Conservation (phyloP, 1,140 invertebrate species). For the Trichoplusia ni region DNA sequence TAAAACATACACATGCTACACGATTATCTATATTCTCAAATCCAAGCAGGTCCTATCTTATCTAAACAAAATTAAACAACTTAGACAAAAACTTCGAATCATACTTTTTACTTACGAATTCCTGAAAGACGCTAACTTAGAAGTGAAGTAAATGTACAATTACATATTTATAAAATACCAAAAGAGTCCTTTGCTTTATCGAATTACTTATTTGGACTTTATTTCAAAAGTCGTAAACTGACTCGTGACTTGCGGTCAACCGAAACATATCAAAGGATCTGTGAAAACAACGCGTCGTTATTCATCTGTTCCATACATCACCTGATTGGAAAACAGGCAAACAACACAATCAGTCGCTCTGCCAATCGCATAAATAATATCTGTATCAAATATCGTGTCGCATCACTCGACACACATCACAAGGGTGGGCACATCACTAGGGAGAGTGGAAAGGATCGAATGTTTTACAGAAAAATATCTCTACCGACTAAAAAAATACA, state of each 20-base stretch:
- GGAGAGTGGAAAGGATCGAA: background rate
- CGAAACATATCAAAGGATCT: slow-evolving; percentile 3
- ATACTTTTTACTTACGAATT: too few relatives aligned
- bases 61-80: too few relatives aligned
- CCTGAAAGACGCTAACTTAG: too few relatives aligned
- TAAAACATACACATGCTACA: too few relatives aligned
- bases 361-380: slow-evolving; percentile 6
- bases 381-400: slow-evolving; percentile 10
- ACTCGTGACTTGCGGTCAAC: background rate
- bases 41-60: too few relatives aligned
- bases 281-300: slow-evolving; percentile 18
- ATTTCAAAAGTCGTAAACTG: too few relatives aligned
- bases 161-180: too few relatives aligned
- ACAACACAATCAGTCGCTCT: slow-evolving; percentile 18
- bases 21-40: too few relatives aligned
- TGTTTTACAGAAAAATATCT: background rate
- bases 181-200: too few relatives aligned
- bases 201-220: too few relatives aligned
- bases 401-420: background rate
- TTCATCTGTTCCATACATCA: slow-evolving; percentile 24
- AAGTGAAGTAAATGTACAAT: too few relatives aligned
- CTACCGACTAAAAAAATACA: background rate
- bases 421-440: background rate
- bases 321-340: slow-evolving; percentile 20
- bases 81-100: too few relatives aligned